Evolutionary conservation across 2,888 invertebrate genomes (phyloP), one percentile per base, ranked within the genome.

Genomic region (Tenthredo notha): DNA sequence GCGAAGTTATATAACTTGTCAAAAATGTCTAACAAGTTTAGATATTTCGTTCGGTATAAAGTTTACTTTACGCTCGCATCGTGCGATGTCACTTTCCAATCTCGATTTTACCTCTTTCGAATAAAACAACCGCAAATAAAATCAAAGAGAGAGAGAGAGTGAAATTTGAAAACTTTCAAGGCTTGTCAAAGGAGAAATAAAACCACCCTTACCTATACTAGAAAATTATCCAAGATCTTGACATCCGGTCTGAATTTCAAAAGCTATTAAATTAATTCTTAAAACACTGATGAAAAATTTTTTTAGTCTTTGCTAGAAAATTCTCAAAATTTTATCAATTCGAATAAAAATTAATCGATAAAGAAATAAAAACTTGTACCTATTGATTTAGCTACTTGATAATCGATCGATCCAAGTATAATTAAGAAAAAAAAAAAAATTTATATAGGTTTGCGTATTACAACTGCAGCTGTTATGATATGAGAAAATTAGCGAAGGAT

Each of bases 1-100:
- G 75, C 18, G 40, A 75, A 43, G 75, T 75, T 75, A 15, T n/a
- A n/a, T 21, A 75, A 75, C 75, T 75, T 75, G 75, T 75, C 75
- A 75, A 75, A 75, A 75, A 75, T 47, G 75, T 75, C 47, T 21
- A 25, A 75, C 75, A 50, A 75, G 21, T 75, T 47, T 75, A 9
- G 29, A 47, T 21, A 47, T 61, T 40, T 37, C 7, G 75, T 25
- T 33, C 21, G 21, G 75, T 47, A 25, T 47, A 25, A 75, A 75
- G 43, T 75, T 75, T 47, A 21, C 12, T 25, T 18, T 47, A 75
- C 47, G 47, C 18, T 75, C 43, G 47, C 40, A 47, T 25, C 75
- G n/a, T 21, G 33, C 18, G 47, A 75, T 47, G 75, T 47, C 75
- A 75, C 47, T 75, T 75, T 75, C 40, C 47, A 47, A 75, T 75